Evolutionary conservation across 2,888 invertebrate species (phyloP).

Genomic region (Diaphora mendica): DNA sequence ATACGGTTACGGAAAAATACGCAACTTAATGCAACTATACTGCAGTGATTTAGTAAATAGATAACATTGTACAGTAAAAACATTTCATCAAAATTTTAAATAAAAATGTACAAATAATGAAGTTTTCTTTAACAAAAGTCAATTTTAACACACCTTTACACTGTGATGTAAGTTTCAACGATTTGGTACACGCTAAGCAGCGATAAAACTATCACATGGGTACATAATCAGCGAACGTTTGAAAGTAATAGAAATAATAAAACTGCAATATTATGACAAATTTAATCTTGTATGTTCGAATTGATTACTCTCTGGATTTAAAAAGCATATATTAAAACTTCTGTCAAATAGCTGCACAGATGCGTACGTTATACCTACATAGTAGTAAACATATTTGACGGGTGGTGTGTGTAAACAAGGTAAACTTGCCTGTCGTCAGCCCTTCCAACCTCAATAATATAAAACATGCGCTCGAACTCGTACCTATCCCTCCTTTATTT

Average conservation of each 20-base stretch:
- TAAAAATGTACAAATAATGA: conserved; percentile 11
- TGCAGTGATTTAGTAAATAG: not conserved
- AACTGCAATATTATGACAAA: conserved; percentile 23
- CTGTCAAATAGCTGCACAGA: conserved; percentile 16
- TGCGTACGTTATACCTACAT: conserved; percentile 13
- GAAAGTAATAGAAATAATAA: conserved; percentile 30
- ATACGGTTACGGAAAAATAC: not conserved
- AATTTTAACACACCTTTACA: conserved; percentile 8
- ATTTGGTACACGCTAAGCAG: conserved; percentile 25
- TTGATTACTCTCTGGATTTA: conserved; percentile 23
- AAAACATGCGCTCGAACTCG: conserved; percentile 75
- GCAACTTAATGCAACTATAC: not conserved
- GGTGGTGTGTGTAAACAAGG: conserved; percentile 72
- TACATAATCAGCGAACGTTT: conserved; percentile 26
- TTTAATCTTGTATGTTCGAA: conserved; percentile 31
- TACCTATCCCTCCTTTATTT: conserved; percentile 69
- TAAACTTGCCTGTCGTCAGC: conserved; percentile 62
- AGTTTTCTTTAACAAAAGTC: not conserved
- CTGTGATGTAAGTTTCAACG: conserved; percentile 13
- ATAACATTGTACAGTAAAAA: not conserved
- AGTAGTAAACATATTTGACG: conserved; percentile 28
- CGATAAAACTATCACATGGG: conserved; percentile 28
- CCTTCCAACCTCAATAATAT: conserved; percentile 80
- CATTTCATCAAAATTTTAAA: conserved; percentile 1
- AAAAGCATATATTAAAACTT: conserved; percentile 16